Evolutionary conservation across 2,888 invertebrate genomes (phyloP).

Genomic region (Ligdia adustata): DNA sequence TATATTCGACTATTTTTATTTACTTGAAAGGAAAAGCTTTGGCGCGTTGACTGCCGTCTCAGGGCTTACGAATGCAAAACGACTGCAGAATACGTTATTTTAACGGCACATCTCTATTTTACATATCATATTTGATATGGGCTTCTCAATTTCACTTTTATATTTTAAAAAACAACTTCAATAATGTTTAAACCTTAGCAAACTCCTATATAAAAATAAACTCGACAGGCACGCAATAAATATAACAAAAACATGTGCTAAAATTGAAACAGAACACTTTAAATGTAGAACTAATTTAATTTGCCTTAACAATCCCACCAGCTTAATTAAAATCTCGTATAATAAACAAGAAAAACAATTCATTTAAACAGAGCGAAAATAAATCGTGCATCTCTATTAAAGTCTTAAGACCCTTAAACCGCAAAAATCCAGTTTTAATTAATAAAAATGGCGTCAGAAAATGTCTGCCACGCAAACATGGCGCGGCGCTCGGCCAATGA

Average conservation of each 20-base stretch:
- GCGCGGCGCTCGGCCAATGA: slow-evolving; percentile 60
- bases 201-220: no score
- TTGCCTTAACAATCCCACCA: no score
- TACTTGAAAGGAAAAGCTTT: slow-evolving; percentile 65
- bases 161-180: no score
- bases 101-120: slow-evolving; percentile 46
- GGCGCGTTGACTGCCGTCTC: slow-evolving; percentile 53
- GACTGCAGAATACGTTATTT: slow-evolving; percentile 66
- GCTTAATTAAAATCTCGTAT: slow-evolving; percentile 7
- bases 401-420: slow-evolving; percentile 36
- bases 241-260: no score
- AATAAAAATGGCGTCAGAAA: slow-evolving; percentile 73
- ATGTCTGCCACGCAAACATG: slow-evolving; percentile 71
- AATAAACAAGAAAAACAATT: slow-evolving; percentile 33
- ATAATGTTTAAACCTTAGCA: no score
- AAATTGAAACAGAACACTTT: no score
- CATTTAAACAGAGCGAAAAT: slow-evolving; percentile 11
- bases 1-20: slow-evolving; percentile 78
- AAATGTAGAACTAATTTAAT: no score
- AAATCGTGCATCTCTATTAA: slow-evolving; percentile 12
- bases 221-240: no score
- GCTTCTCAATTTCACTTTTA: slow-evolving; percentile 9
- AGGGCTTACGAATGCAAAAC: slow-evolving; percentile 57
- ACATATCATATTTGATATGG: slow-evolving; percentile 28
- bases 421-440: slow-evolving; percentile 65